phyloP scores from a whole-genome alignment of 1,140 invertebrate species.

The Fopius arisanus region DNA sequence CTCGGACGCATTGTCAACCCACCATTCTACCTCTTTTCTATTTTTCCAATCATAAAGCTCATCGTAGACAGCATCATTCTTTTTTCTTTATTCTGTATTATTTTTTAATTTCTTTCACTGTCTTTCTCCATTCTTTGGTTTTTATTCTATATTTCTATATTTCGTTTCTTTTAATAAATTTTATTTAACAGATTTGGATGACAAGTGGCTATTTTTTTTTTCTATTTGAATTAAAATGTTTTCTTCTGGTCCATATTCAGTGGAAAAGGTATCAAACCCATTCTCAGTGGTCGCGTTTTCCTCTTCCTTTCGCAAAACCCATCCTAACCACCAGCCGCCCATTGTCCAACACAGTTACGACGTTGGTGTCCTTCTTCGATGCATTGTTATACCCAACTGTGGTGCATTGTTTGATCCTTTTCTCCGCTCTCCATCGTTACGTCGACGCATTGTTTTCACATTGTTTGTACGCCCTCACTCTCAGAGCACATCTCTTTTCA shows the following conservation, averaged over 20 bases:
- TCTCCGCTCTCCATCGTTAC: conserved; percentile 38
- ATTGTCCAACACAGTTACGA: conserved; percentile 60
- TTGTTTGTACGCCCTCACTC: conserved; percentile 40
- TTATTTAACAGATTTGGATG: too few species aligned
- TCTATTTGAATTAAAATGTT: neutral
- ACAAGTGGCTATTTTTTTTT: neutral
- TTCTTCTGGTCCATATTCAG: conserved; percentile 3
- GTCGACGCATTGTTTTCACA: conserved; percentile 46
- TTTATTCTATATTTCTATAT: neutral
- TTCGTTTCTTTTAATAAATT: too few species aligned
- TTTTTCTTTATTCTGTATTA: conserved; percentile 23
- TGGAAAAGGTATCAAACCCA: neutral
- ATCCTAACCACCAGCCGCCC: conserved; percentile 42
- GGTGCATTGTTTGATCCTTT: conserved; percentile 52
- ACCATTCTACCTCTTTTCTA: conserved; percentile 41
- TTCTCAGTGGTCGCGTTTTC: neutral
- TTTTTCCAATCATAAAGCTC: conserved; percentile 63
- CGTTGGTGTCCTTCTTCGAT: conserved; percentile 47
- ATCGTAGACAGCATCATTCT: conserved; percentile 43
- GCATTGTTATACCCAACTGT: conserved; percentile 49
- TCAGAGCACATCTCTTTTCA: conserved; percentile 19
- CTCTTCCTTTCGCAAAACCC: neutral
- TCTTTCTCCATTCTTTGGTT: neutral
- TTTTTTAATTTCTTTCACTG: conserved; percentile 14
- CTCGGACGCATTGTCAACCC: conserved; percentile 56